Percentiles rank a stretch among this genome's conserved stretches.
These are phyloP conservation scores for Ctenoplectra terminalis DNA, from an alignment of 1,140 invertebrate species.

Conservation along the genomic window DNA sequence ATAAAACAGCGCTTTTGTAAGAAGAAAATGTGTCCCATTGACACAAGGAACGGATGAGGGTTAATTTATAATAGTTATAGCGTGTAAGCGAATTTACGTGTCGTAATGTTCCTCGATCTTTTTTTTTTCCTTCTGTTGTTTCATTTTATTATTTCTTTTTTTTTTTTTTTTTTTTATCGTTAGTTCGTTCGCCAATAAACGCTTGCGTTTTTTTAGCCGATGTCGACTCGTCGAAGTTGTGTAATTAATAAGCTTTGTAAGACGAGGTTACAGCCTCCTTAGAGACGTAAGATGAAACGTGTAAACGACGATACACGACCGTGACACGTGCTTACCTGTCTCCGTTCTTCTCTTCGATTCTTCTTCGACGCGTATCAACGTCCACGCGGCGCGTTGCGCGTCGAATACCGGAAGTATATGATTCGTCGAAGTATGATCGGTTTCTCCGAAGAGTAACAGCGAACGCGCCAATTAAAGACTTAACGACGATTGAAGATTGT, in stretches of 20 bases:
- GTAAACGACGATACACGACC: not conserved
- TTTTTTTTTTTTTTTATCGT: not conserved
- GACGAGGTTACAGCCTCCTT: slow-evolving; percentile 12
- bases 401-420: not conserved
- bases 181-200: slow-evolving; percentile 18
- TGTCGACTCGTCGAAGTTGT: slow-evolving; percentile 20
- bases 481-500: slow-evolving; percentile 12
- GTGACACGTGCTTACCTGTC: slow-evolving; percentile 45
- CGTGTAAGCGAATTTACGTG: slow-evolving; percentile 22
- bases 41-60: too few species aligned
- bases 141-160: slow-evolving; percentile 25
- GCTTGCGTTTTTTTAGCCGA: not conserved
- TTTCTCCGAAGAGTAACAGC: not conserved
- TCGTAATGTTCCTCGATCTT: slow-evolving; percentile 46
- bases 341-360: not conserved
- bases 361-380: too few species aligned
- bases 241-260: slow-evolving; percentile 29
- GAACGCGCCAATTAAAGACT: not conserved
- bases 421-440: not conserved
- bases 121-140: slow-evolving; percentile 5
- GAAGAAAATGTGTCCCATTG: too few species aligned
- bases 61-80: slow-evolving; percentile 15
- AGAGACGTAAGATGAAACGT: not conserved
- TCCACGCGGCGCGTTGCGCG: not conserved
- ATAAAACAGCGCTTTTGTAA: too few species aligned